phyloP scores from a whole-genome alignment of 2,797 vertebrate species.

The Babyrousa celebensis region DNA sequence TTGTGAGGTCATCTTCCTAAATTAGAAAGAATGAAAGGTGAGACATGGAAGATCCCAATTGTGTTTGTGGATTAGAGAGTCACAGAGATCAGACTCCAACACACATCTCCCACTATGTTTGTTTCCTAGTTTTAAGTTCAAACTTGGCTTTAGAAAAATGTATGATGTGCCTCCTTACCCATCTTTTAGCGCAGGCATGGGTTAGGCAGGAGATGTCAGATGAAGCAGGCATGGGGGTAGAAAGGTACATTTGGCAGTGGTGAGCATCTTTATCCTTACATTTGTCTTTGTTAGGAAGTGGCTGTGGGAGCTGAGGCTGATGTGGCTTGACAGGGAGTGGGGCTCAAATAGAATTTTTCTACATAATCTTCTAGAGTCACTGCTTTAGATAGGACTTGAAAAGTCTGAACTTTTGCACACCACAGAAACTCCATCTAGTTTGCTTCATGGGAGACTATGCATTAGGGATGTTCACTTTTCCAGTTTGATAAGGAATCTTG shows the following conservation, averaged over 20 bases:
- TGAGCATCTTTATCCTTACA: not conserved
- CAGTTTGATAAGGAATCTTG: constrained; percentile 50
- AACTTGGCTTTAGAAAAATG: constrained; percentile 49
- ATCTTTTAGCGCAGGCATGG: not conserved
- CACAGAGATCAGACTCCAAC: constrained; percentile 58
- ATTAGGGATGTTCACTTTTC: not conserved
- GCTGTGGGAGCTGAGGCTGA: constrained; percentile 20
- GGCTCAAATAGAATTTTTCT: constrained; percentile 20
- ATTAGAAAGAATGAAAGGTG: constrained; percentile 39
- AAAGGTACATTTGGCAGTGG: constrained; percentile 25
- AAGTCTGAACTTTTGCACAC: constrained; percentile 17
- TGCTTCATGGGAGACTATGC: not conserved
- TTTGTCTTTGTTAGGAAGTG: constrained; percentile 42
- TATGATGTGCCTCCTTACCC: not conserved
- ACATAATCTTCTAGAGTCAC: constrained; percentile 28
- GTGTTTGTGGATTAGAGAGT: constrained; percentile 50
- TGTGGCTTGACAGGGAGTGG: constrained; percentile 36
- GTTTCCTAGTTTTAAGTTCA: constrained; percentile 65
- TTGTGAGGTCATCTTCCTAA: constrained; percentile 62
- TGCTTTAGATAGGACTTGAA: not conserved
- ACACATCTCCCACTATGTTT: not conserved
- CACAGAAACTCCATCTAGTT: not conserved
- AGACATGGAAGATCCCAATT: constrained; percentile 27
- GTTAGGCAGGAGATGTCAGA: constrained; percentile 33
- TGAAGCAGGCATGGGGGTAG: not conserved